phyloP scores from a whole-genome alignment of 2,113 vertebrate genomes.

The Brachypteracias leptosomus region DNA sequence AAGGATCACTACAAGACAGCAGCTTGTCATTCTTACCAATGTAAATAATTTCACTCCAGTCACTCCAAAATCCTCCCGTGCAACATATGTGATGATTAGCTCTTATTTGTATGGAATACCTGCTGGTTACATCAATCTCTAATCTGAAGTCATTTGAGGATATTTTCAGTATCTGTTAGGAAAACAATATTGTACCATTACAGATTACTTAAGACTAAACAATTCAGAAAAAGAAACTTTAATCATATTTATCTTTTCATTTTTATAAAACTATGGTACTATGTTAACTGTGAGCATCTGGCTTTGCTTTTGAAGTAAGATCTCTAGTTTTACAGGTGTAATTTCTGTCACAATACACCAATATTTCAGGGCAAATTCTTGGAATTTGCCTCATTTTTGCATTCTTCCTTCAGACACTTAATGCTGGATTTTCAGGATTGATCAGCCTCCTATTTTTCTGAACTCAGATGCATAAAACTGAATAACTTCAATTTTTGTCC shows the following conservation, averaged over 20 bases:
- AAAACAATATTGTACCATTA: neutral
- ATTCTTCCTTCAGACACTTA: neutral
- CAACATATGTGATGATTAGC: slow-evolving; percentile 42
- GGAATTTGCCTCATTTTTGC: neutral
- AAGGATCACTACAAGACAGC: neutral
- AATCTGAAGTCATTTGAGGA: neutral
- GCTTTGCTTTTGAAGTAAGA: neutral
- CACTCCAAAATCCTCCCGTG: slow-evolving; percentile 18
- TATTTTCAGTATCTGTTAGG: slow-evolving; percentile 15
- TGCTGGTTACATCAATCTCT: neutral
- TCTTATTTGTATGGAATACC: slow-evolving; percentile 51
- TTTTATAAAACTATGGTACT: neutral
- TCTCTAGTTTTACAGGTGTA: neutral
- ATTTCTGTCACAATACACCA: neutral
- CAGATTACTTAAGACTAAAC: neutral
- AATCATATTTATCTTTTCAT: neutral
- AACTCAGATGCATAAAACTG: neutral
- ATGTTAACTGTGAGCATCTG: neutral
- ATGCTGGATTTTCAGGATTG: neutral
- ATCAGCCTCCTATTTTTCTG: neutral
- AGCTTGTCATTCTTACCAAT: slow-evolving; percentile 53
- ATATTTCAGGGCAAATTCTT: neutral
- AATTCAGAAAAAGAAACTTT: neutral
- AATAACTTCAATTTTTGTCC: neutral
- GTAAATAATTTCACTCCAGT: slow-evolving; percentile 53